Evolutionary conservation across 2,113 vertebrate genomes (phyloP), one percentile per base, ranked within the genome.

Genomic region (Scophthalmus maximus): DNA sequence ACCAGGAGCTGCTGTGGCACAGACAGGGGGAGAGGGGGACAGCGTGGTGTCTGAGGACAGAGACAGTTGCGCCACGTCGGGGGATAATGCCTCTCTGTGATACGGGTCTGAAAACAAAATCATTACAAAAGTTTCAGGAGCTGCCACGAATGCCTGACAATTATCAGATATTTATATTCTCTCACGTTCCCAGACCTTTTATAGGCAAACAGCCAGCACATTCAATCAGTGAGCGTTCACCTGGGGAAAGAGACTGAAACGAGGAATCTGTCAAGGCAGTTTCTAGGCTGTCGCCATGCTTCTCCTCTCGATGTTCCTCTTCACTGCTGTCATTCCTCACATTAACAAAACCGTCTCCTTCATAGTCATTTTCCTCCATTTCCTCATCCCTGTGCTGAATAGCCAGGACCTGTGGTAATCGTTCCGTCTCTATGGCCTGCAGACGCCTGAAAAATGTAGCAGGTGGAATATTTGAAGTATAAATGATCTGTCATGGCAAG

Each of bases 11-110:
- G 30, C 49, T 61, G 53, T 25, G 10, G 0, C 65, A 5, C 49
- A 57, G 34, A 81, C 69, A 36, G 92, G 92, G 51, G 95, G 93
- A 9, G 84, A 90, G 20, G 94, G 94, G 11, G 42, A 76, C 73
- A 93, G 89, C 3, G 86, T 82, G 30, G 91, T 85, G 34, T 89
- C 91, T 2, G 92, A 88, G 30, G 76, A 83, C 68, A 92, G 73
- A 0, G 76, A 85, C 5, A 79, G 0, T 22, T 40, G 79, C 68
- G 81, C 55, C 23, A 79, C 5, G 5, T 88, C 83, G 0, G 76
- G 55, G 12, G 1, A 73, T 6, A 51, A 26, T 17, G 44, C 40
- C 6, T 85, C 84, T 53, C 23, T 59, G 6, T 70, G 72, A 57
- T 23, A 47, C 49, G 74, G 18, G 38, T 81, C 72, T 93, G 63